Evolutionary conservation across 2,797 vertebrate genomes (phyloP), one percentile per base, ranked within the genome.

Genomic region (Tauraco hartlaubi): DNA sequence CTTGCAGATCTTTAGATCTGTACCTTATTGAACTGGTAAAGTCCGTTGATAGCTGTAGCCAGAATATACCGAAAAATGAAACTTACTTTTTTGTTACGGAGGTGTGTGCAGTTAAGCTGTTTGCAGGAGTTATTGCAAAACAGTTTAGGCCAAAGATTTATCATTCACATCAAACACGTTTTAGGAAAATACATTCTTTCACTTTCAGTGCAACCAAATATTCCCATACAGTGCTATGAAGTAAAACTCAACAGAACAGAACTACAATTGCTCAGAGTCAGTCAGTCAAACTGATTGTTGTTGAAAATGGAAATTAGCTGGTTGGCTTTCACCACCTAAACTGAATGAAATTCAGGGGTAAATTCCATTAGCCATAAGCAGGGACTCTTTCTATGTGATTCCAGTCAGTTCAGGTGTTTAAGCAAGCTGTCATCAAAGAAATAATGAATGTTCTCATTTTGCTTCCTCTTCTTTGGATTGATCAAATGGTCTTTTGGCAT

Each of bases 281-380:
- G 28, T 16, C 73, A 85, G 33, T 86, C 66, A 94, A 90, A 66
- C 68, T 64, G 59, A 82, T 74, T 44, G 54, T 31, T 88, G 67
- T 44, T 52, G 48, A 56, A 76, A 88, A 88, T 55, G 33, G 35
- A 85, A 93, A 88, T 64, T 67, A 73, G 29, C 43, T 75, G 41
- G 18, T 88, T 78, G 55, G 49, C 39, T 88, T 93, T 91, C 66
- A 43, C 41, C 1, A 1, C 18, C 29, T 61, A 56, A 46, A 86
- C 6, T 8, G 37, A 92, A 75, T 37, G 43, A 56, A 88, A 84
- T 72, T 69, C n/a, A 43, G 85, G 26, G 26, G 19, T 74, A 88
- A 95, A 89, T 49, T n/a, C 13, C 41, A 35, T 78, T 43, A 73
- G 13, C 44, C 51, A 11, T 31, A 54, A 20, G 12, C 7, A 1